Base-by-base conservation (phyloP, 2,888 invertebrate species). In the Diadegma fenestrale region DNA sequence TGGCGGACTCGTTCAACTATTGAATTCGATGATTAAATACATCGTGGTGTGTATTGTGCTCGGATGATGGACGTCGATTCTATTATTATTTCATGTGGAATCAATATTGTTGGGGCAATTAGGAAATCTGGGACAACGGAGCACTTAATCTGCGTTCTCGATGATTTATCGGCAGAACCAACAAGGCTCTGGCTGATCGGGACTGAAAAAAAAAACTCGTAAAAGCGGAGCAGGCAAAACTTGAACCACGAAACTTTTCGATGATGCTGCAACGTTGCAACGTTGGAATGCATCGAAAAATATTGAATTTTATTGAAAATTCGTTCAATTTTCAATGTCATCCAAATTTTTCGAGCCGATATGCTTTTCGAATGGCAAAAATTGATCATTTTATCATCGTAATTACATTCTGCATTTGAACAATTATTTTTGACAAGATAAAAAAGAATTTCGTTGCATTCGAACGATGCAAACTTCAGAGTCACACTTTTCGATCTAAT, bases 401-500 rank as follows among this genome's bases (percentile, higher is more conserved):
- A n/a, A n/a, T n/a, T n/a, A n/a, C n/a, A n/a, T n/a, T n/a, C n/a
- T n/a, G n/a, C n/a, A n/a, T n/a, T n/a, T n/a, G n/a, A n/a, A n/a
- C n/a, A n/a, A n/a, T n/a, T n/a, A n/a, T n/a, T n/a, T n/a, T n/a
- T n/a, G n/a, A n/a, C n/a, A n/a, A n/a, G n/a, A n/a, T n/a, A n/a
- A n/a, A n/a, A n/a, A n/a, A n/a, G n/a, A n/a, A n/a, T n/a, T n/a
- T n/a, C n/a, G n/a, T n/a, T n/a, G n/a, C n/a, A n/a, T n/a, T n/a
- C n/a, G n/a, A n/a, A n/a, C n/a, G n/a, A n/a, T n/a, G n/a, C n/a
- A n/a, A n/a, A n/a, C n/a, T n/a, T n/a, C n/a, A n/a, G n/a, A n/a
- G n/a, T n/a, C n/a, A n/a, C n/a, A 77, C 68, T 73, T 26, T 69
- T 71, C 84, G 68, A 86, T 86, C 78, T 82, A 72, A 82, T 80